phyloP scores from a whole-genome alignment of 2,797 vertebrate species.

The Rousettus madagascariensis region DNA sequence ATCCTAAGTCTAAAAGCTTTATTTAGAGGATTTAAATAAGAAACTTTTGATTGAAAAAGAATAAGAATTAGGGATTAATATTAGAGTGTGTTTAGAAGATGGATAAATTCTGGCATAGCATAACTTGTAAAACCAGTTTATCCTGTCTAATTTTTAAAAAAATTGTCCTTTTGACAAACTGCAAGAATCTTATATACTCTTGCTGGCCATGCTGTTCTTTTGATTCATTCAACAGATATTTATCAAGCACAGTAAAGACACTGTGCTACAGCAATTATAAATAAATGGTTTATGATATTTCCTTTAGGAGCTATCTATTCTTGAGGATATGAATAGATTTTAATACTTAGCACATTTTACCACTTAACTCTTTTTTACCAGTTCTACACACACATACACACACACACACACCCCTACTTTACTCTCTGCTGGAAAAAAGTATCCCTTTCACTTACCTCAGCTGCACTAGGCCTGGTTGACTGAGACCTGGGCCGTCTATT shows the following conservation, averaged over 20 bases:
- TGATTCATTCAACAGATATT: not conserved
- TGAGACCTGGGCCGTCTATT: not conserved
- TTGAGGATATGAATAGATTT: not conserved
- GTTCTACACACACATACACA: not conserved
- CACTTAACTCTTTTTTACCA: not conserved
- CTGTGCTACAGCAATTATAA: not conserved
- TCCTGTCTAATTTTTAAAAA: not conserved
- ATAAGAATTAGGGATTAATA: not conserved
- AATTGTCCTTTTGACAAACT: not conserved
- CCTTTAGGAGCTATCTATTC: not conserved
- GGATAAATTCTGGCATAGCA: not conserved
- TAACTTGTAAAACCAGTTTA: not conserved
- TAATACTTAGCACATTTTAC: not conserved
- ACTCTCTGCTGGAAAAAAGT: not conserved
- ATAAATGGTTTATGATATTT: not conserved
- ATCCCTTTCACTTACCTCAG: conserved; percentile 68
- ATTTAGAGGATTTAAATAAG: not conserved
- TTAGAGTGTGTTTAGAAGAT: not conserved
- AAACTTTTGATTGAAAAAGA: not conserved
- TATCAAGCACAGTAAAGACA: not conserved
- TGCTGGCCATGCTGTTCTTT: not conserved
- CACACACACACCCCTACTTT: not conserved
- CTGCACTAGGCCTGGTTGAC: not conserved
- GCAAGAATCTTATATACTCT: not conserved
- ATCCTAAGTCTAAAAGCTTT: not conserved